phyloP scores from a whole-genome alignment of 2,888 invertebrate species.

The Argyresthia albistria region DNA sequence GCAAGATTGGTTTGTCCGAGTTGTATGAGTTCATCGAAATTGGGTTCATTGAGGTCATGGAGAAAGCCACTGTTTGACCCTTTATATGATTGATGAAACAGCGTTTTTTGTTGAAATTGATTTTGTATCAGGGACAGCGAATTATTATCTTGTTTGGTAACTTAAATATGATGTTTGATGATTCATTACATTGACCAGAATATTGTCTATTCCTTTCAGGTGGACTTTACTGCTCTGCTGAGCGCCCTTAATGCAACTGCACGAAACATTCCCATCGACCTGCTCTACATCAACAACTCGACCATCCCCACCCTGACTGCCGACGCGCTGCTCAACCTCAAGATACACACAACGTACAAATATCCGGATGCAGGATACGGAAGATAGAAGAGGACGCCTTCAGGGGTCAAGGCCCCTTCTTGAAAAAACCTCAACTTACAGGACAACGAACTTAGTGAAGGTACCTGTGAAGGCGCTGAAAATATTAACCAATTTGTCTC shows the following conservation, averaged over 20 bases:
- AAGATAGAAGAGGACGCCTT: conserved; percentile 82
- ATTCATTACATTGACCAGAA: no score
- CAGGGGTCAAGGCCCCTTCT: conserved; percentile 83
- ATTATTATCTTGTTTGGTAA: background rate
- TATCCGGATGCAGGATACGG: conserved; percentile 86
- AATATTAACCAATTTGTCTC: conserved; percentile 77
- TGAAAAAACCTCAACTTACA: conserved; percentile 89
- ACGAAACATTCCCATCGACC: conserved; percentile 79
- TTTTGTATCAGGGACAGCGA: no score
- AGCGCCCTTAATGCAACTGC: conserved; percentile 80
- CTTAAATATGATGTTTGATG: no score
- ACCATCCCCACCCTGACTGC: conserved; percentile 79
- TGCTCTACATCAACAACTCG: conserved; percentile 91
- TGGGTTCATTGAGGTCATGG: no score
- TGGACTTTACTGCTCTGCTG: conserved; percentile 83
- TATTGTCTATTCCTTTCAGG: conserved; percentile 43
- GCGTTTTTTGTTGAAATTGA: no score
- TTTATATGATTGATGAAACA: background rate
- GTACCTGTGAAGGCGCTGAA: conserved; percentile 83
- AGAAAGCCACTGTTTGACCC: background rate
- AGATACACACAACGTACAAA: conserved; percentile 84
- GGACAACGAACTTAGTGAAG: conserved; percentile 84
- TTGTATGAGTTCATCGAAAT: no score
- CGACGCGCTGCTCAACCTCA: conserved; percentile 78
- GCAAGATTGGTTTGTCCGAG: no score